Evolutionary conservation across 2,797 vertebrate genomes (phyloP).

Genomic region (Falco columbarius): DNA sequence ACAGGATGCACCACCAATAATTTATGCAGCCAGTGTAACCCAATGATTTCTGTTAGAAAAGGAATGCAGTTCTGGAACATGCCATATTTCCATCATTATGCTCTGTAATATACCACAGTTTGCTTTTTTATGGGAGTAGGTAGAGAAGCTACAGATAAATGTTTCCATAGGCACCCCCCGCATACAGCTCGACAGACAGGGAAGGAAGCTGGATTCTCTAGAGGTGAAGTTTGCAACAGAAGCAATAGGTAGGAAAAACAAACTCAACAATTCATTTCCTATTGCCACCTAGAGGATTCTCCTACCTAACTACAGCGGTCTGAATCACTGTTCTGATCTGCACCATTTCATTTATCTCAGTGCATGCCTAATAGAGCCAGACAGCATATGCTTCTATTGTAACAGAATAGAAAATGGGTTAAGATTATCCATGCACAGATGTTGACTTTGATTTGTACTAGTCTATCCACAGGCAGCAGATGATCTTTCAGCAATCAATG

Average conservation of each 20-base stretch:
- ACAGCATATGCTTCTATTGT: not conserved
- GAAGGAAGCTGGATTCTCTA: not conserved
- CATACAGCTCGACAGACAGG: not conserved
- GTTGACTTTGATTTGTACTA: constrained; percentile 57
- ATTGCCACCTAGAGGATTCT: constrained; percentile 60
- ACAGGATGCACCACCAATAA: not conserved
- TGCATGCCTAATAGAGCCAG: not conserved
- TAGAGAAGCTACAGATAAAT: not conserved
- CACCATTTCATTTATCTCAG: not conserved
- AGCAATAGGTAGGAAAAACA: not conserved
- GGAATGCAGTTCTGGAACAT: not conserved
- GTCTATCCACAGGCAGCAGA: constrained; percentile 35
- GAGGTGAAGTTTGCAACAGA: not conserved
- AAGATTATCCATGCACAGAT: constrained; percentile 27
- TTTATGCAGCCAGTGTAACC: not conserved
- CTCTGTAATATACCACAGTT: not conserved
- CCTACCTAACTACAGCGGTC: not conserved
- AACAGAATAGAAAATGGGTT: constrained; percentile 24
- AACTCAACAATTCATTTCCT: not conserved
- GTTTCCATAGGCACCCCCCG: rapidly evolving
- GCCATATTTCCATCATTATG: not conserved
- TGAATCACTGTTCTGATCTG: not conserved
- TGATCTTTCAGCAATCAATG: constrained; percentile 19
- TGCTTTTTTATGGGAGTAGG: not conserved
- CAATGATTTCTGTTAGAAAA: not conserved